A percentile compares a stretch with the other conserved stretches of the same genome.
phyloP scores from a whole-genome alignment of 2,797 vertebrate genomes.

The Pagetopsis macropterus region DNA sequence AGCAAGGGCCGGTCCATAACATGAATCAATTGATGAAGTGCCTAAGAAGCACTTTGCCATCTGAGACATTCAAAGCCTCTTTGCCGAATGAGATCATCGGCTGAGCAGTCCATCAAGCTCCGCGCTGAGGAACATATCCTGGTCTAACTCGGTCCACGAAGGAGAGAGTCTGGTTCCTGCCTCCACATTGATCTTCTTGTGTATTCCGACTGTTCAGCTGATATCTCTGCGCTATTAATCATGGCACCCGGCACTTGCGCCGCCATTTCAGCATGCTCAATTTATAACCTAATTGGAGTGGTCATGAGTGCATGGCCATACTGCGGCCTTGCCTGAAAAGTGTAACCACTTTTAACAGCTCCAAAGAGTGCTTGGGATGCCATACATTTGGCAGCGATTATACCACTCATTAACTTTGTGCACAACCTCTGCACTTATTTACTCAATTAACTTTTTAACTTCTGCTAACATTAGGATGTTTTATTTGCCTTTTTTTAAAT shows the following conservation, averaged over 20 bases:
- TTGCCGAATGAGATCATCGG: constrained; percentile 54
- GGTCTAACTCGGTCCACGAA: constrained; percentile 14
- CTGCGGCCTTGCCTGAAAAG: constrained; percentile 37
- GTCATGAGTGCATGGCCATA: constrained; percentile 26
- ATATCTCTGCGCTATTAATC: constrained; percentile 47
- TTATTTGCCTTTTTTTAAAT: constrained; percentile 64
- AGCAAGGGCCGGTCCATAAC: constrained; percentile 50
- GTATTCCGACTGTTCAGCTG: constrained; percentile 12
- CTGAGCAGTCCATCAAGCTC: constrained; percentile 47
- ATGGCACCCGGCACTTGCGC: neutral
- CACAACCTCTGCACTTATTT: constrained; percentile 76
- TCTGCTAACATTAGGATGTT: constrained; percentile 61
- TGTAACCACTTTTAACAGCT: constrained; percentile 33
- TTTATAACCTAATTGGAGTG: constrained; percentile 62
- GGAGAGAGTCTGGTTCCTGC: constrained; percentile 14
- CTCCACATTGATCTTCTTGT: neutral
- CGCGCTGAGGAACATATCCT: constrained; percentile 24
- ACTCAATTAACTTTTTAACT: constrained; percentile 76
- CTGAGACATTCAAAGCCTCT: constrained; percentile 42
- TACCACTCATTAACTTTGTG: constrained; percentile 71
- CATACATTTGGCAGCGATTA: constrained; percentile 69
- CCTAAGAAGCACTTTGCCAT: constrained; percentile 62
- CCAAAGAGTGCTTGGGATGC: constrained; percentile 51
- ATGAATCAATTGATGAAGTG: constrained; percentile 65
- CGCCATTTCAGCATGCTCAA: constrained; percentile 51